Evolutionary conservation across 2,888 invertebrate genomes (phyloP).

Genomic region (Mythimna albipuncta): DNA sequence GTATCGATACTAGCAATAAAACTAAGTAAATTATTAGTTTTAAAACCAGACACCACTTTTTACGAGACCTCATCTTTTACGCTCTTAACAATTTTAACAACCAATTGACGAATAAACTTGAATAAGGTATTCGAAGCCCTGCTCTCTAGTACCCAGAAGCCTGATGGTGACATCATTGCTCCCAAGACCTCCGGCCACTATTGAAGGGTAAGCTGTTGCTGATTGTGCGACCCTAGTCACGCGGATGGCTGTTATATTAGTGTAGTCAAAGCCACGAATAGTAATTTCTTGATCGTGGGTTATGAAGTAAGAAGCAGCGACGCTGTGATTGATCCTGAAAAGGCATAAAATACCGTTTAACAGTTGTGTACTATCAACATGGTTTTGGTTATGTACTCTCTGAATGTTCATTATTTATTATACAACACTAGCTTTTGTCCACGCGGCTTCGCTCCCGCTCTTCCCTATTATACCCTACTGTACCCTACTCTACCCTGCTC

Average conservation of each 20-base stretch:
- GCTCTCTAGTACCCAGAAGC: neutral
- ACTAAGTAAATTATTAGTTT: no score
- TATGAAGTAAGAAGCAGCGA: neutral
- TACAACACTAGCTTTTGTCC: no score
- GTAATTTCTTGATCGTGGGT: constrained; percentile 8
- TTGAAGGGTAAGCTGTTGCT: neutral
- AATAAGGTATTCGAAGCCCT: neutral
- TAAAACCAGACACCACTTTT: no score
- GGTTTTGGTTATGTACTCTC: no score
- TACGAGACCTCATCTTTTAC: no score
- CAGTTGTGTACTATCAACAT: neutral
- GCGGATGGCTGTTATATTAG: constrained; percentile 7
- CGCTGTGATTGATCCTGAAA: constrained; percentile 6
- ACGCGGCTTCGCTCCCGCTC: no score
- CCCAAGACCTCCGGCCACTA: neutral
- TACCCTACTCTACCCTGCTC: no score
- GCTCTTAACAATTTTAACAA: neutral
- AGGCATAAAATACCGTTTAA: neutral
- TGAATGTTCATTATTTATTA: no score
- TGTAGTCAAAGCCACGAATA: neutral
- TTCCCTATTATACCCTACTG: no score
- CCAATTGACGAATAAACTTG: neutral
- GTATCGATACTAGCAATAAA: no score
- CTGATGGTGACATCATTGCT: neutral
- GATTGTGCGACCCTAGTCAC: neutral